Evolutionary conservation across 2,888 invertebrate genomes (phyloP).

Genomic region (Tetropium fuscum): DNA sequence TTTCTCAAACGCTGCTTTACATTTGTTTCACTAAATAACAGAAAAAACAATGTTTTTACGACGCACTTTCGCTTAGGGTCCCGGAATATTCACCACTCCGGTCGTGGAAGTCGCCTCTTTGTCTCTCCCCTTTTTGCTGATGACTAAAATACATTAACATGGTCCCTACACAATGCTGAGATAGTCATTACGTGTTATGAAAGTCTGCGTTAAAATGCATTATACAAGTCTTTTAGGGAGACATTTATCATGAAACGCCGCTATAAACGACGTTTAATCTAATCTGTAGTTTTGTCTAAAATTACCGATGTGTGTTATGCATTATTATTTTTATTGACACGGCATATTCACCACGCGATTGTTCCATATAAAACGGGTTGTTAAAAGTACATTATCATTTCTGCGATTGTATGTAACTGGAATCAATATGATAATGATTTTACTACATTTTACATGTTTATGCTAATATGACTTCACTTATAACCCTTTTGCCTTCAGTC

Average conservation of each 20-base stretch:
- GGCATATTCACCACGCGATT: conserved; percentile 35
- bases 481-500: too few species aligned
- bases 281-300: conserved; percentile 49
- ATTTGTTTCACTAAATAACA: too few species aligned
- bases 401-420: too few species aligned
- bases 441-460: too few species aligned
- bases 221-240: conserved; percentile 58
- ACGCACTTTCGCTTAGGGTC: too few species aligned
- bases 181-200: conserved; percentile 64
- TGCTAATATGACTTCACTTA: too few species aligned
- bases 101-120: conserved; percentile 31
- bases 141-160: conserved; percentile 64
- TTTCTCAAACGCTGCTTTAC: too few species aligned
- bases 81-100: conserved; percentile 2
- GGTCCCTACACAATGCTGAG: conserved; percentile 61
- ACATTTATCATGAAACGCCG: conserved; percentile 44
- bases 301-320: conserved; percentile 48
- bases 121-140: conserved; percentile 54
- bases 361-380: neutral
- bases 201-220: conserved; percentile 61
- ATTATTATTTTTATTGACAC: conserved; percentile 43
- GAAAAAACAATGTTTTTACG: too few species aligned
- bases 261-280: conserved; percentile 41
- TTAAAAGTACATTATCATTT: neutral
- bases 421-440: too few species aligned